phyloP scores from a whole-genome alignment of 1,140 invertebrate species.

The Arion vulgaris region DNA sequence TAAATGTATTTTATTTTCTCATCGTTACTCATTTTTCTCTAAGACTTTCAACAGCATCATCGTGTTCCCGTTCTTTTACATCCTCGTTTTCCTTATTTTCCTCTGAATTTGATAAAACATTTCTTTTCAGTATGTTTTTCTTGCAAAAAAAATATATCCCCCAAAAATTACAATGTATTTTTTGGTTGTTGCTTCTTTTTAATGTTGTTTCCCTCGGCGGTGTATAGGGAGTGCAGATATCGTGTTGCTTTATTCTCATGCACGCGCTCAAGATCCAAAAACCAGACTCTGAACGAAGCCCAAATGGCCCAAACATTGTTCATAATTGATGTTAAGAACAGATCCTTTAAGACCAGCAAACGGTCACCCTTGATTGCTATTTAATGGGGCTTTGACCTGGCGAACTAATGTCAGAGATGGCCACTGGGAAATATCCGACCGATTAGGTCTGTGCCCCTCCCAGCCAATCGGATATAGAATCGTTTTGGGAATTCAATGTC shows the following conservation, averaged over 20 bases:
- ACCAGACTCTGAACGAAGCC: not conserved
- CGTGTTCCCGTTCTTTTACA: too few relatives aligned
- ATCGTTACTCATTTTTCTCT: too few relatives aligned
- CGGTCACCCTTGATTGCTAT: constrained; percentile 5
- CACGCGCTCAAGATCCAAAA: not conserved
- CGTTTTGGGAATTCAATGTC: not conserved
- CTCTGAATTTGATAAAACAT: not conserved
- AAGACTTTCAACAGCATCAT: too few relatives aligned
- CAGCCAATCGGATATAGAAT: not conserved
- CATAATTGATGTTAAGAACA: constrained; percentile 8
- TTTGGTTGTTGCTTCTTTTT: too few relatives aligned
- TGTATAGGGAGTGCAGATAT: not conserved
- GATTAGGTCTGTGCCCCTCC: not conserved
- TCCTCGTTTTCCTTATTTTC: not conserved
- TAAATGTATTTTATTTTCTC: too few relatives aligned
- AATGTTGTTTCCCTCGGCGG: not conserved
- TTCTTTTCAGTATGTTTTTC: too few relatives aligned
- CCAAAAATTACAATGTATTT: too few relatives aligned
- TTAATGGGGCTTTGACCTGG: constrained; percentile 14
- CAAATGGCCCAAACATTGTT: constrained; percentile 1
- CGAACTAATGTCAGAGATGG: not conserved
- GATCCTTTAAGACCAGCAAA: constrained; percentile 11
- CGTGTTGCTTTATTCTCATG: not conserved
- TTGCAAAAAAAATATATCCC: too few relatives aligned
- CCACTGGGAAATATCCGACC: not conserved